phyloP scores from a whole-genome alignment of 1,140 invertebrate genomes.

The Papilio machaon region DNA sequence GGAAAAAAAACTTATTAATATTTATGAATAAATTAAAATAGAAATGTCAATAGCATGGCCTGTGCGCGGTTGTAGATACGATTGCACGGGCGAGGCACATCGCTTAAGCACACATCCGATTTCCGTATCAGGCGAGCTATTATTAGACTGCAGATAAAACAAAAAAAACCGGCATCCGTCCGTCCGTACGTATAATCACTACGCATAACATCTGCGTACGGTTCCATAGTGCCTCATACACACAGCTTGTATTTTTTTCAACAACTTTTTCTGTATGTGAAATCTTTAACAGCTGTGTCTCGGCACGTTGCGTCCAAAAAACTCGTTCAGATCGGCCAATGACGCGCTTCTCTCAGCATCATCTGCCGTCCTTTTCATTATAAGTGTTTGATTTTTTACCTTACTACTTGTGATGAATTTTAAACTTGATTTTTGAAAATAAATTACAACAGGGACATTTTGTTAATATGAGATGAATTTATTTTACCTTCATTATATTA shows the following conservation, averaged over 20 bases:
- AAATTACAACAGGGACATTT: not conserved
- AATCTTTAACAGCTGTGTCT: slow-evolving; percentile 24
- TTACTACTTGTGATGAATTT: not conserved
- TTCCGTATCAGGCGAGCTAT: slow-evolving; percentile 5
- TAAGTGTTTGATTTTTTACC: slow-evolving; percentile 9
- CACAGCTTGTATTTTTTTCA: slow-evolving; percentile 14
- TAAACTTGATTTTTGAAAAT: not conserved
- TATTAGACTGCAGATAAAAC: slow-evolving; percentile 27
- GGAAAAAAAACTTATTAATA: too few species aligned
- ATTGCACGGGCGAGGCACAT: not conserved
- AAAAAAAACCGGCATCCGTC: slow-evolving; percentile 27
- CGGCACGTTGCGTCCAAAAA: slow-evolving; percentile 24
- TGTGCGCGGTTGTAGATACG: not conserved
- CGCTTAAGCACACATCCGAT: slow-evolving; percentile 9
- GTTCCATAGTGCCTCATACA: not conserved
- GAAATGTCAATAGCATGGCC: not conserved
- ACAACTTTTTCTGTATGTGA: slow-evolving; percentile 19
- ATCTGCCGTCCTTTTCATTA: slow-evolving; percentile 8
- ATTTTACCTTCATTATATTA: too few species aligned
- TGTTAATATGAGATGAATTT: too few species aligned
- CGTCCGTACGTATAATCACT: not conserved
- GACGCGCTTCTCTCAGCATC: not conserved
- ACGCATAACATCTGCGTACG: slow-evolving; percentile 29
- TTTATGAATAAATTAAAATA: not conserved
- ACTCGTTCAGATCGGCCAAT: slow-evolving; percentile 20